Evolutionary conservation across 2,113 vertebrate species (phyloP), one percentile per base, ranked within the genome.

Genomic region (Dicerorhinus sumatrensis): DNA sequence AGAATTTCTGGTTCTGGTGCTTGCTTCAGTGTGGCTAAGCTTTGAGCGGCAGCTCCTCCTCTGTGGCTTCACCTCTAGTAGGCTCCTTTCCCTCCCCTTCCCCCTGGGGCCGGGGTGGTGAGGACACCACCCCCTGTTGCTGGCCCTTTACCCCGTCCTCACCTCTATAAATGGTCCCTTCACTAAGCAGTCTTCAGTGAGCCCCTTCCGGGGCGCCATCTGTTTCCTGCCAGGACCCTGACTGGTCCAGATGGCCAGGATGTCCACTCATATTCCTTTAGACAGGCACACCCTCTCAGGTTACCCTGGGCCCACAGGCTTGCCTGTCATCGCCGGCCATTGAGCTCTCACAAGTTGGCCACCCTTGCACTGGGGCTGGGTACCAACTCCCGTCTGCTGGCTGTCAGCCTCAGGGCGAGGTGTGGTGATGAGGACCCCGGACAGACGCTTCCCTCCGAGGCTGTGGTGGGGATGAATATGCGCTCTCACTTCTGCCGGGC

Each of bases 371-470:
- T 31, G 6, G 51, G 63, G 36, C 33, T 84, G 31, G 27, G 36
- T 56, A 48, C 73, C 31, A 12, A 51, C 73, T 60, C 75, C 23
- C 29, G 12, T 25, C 46, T 36, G 12, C 11, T 58, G 54, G 42
- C 62, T 33, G 20, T 7, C 29, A 56, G 60, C 58, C 3, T 54
- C 21, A 56, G 87, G 62, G 36, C 1, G 2, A 25, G 16, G 42
- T 8, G 33, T 33, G 6, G 0, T 12, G 20, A 31, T 2, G 39
- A 46, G 31, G 46, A 73, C 4, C 29, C 25, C 6, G 1, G 1
- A 21, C 16, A n/a, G 33, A 48, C 1, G 8, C 39, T 80, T 48
- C 25, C 46, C 76, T 62, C 18, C 1, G 72, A 73, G 62, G 36
- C 3, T 11, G 0, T 18, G n/a, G 33, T 46, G 46, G 33, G 11